Base-by-base conservation (phyloP, 2,113 vertebrate genomes). In the Delphinus delphis region DNA sequence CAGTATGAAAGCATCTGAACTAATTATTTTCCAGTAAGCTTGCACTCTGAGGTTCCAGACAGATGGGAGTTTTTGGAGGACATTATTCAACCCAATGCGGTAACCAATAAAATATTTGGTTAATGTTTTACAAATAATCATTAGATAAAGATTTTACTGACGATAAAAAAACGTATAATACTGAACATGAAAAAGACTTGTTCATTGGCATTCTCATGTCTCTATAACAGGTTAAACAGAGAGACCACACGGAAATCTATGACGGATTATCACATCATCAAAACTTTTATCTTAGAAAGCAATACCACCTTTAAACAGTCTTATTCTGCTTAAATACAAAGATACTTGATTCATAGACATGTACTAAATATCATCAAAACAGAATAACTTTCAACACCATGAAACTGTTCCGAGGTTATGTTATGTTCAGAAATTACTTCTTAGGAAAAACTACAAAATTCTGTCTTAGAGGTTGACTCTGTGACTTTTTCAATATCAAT, bases 381-480 rank as follows among this genome's bases (percentile, higher is more conserved):
- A 80, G 60, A 74, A 26, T 77, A 95, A 73, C 47, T 50, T 95
- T 93, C 63, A 88, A 55, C 4, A 38, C 63, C 53, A 58, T 91
- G 84, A 82, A 93, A 38, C 50, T 94, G 3, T 73, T 92, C 53
- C 50, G 1, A 8, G 38, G 8, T 41, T 93, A 26, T 8, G 23
- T 55, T 79, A 11, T 85, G 13, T 84, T 90, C 63, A 33, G 41
- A 91, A 94, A 82, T 82, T 76, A 47, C 25, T 80, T 87, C 38
- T 83, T 87, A 33, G 38, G 33, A 55, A 91, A 95, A 92, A 41
- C 58, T 93, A 36, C 18, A 41, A 60, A 93, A 38, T 90, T 95
- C 36, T 89, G 6, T n/a, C 83, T 95, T 58, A 67, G 5, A n/a
- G 15, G 17, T 74, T 88, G 36, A 93, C 38, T 85, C n/a, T 5